Evolutionary conservation across 2,888 invertebrate genomes (phyloP).

Genomic region (Barypeithes pellucidus): DNA sequence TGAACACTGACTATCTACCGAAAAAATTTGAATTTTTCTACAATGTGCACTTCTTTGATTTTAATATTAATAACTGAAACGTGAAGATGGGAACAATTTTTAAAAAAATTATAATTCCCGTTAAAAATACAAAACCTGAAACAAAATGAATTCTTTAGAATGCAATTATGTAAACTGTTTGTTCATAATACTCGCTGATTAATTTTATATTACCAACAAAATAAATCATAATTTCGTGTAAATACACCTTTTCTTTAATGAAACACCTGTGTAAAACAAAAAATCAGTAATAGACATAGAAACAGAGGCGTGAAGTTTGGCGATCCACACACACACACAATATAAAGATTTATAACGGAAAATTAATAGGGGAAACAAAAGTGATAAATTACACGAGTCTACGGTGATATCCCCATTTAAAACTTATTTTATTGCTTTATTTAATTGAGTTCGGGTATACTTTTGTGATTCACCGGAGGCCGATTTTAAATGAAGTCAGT

Average conservation of each 20-base stretch:
- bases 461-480: no score
- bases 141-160: neutral
- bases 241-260: constrained; percentile 18
- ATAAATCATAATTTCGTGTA: constrained; percentile 1
- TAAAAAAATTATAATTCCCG: neutral
- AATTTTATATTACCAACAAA: neutral
- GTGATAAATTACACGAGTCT: no score
- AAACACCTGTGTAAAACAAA: constrained; percentile 38
- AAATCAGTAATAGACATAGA: constrained; percentile 1
- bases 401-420: no score
- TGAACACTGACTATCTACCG: no score
- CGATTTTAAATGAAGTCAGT: no score
- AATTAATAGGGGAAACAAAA: constrained; percentile 1
- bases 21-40: no score
- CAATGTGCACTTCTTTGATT: no score
- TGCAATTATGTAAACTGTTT: neutral
- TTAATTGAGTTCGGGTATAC: no score
- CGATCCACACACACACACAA: neutral
- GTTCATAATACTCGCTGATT: neutral
- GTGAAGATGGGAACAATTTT: neutral
- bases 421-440: no score
- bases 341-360: constrained; percentile 13
- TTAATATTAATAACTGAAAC: neutral
- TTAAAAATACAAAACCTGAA: neutral
- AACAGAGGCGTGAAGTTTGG: constrained; percentile 34